Percentiles rank a stretch among this genome's conserved stretches.
These are phyloP conservation scores for Chunga burmeisteri DNA, from an alignment of 2,113 vertebrate species.

Conservation along the genomic window DNA sequence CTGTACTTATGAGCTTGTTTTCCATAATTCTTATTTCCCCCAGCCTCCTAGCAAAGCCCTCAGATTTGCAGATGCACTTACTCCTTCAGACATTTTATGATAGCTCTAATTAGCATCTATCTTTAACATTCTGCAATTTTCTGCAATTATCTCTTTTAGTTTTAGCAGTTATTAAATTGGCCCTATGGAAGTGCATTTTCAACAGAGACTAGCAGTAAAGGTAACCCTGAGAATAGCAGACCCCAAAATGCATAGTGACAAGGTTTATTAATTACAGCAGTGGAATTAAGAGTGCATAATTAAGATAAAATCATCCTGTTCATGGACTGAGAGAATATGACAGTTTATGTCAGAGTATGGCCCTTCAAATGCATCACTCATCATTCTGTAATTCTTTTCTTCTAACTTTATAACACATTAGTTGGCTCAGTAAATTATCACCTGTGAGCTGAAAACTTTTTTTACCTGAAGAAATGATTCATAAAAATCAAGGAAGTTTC, in stretches of 20 bases:
- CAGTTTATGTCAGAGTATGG: background rate
- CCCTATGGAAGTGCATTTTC: slow-evolving; percentile 8
- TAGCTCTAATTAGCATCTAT: slow-evolving; percentile 49
- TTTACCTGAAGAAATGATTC: background rate
- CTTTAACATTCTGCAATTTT: slow-evolving; percentile 34
- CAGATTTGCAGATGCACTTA: slow-evolving; percentile 42
- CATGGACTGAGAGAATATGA: slow-evolving; percentile 1
- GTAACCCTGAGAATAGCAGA: slow-evolving; percentile 44
- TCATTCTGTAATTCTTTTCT: background rate
- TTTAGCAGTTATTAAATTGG: slow-evolving; percentile 56
- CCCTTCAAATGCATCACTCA: background rate
- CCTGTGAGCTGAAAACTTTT: background rate
- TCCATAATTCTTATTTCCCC: background rate
- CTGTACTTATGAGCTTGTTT: background rate
- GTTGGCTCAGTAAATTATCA: slow-evolving; percentile 19
- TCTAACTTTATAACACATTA: slow-evolving; percentile 18
- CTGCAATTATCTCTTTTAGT: slow-evolving; percentile 50
- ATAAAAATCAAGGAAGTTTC: background rate
- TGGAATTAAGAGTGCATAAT: slow-evolving; percentile 57
- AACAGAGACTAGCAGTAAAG: slow-evolving; percentile 31
- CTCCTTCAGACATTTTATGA: slow-evolving; percentile 52
- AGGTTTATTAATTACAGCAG: slow-evolving; percentile 56
- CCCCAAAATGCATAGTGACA: slow-evolving; percentile 21
- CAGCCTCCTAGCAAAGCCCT: background rate
- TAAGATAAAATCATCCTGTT: slow-evolving; percentile 45